Evolutionary conservation across 1,140 invertebrate genomes (phyloP), one percentile per base, ranked within the genome.

Genomic region (Leucophenga varia): DNA sequence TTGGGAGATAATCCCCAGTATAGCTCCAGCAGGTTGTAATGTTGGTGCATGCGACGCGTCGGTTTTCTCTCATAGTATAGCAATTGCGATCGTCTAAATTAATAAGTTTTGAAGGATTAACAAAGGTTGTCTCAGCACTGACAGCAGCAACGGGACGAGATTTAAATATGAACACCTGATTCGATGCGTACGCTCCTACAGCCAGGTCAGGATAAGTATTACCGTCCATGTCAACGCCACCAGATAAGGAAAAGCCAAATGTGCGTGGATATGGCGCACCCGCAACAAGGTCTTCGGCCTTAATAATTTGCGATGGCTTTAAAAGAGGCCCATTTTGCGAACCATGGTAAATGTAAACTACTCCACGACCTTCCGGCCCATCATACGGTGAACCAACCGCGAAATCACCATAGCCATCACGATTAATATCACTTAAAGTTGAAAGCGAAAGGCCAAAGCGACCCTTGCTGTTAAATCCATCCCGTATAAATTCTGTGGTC

Each of bases 371-470:
- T 38, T 88, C 82, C 18, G 82, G 79, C 14, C 93, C 92, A 50
- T 88, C 95, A 60, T 97, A 98, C 0, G 96, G 97, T 2, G 95
- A 95, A 12, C 95, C 96, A 25, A 98, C 92, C 7, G 90, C 93
- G 54, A 99, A 87, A 79, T 99, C 96, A 51, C 85, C 87, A 74
- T 80, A 93, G 12, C 92, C 92, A 77, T 99, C 95, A 44, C 86
- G 85, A 77, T 99, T 95, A 36, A 98, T 86, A 72, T 98, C 96
- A n/a, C 92, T 92, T 13, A 96, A 76, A 2, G 84, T 84, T 12
- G 91, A 84, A 2, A 98, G 54, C 2, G 94, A 84, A 37, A 93
- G 78, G 12, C 96, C 96, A 74, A 98, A 98, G 64, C 95, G 82
- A 30, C 90, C 88, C 72, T 86, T 87, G 18, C 88, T 89, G 43